Conservation (phyloP, 2,888 invertebrate genomes). For the Chesias legatella region DNA sequence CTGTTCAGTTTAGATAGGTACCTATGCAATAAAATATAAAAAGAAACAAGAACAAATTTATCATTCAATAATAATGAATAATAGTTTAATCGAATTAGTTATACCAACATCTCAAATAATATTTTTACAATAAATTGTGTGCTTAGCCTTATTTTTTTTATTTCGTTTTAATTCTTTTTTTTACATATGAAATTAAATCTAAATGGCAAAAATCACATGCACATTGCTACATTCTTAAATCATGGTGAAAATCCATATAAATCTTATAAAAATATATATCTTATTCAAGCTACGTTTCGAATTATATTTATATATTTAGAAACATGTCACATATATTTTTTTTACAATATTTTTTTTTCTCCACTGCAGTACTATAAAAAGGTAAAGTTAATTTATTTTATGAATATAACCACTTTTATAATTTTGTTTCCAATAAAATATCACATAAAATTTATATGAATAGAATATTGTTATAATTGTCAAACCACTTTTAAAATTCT, state of each 20-base stretch:
- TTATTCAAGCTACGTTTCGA: background rate
- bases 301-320: background rate
- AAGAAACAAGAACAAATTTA: too few species aligned
- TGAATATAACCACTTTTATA: too few species aligned
- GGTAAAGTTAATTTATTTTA: background rate
- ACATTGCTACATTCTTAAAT: slow-evolving; percentile 9
- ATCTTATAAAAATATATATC: slow-evolving; percentile 13
- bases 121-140: too few species aligned
- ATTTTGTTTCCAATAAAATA: slow-evolving; percentile 1
- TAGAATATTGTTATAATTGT: background rate
- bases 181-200: background rate
- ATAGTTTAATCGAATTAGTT: too few species aligned
- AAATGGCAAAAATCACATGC: slow-evolving; percentile 20
- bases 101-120: too few species aligned
- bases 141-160: too few species aligned
- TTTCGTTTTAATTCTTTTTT: too few species aligned
- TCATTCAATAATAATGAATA: too few species aligned
- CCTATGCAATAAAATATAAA: too few species aligned
- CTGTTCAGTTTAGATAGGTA: too few species aligned
- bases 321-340: background rate
- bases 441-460: background rate
- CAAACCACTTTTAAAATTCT: background rate
- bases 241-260: slow-evolving; percentile 7
- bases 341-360: background rate
- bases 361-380: background rate